phyloP scores from a whole-genome alignment of 37 sponge, comb jelly and placozoan species.

The Hormiphora californensis region DNA sequence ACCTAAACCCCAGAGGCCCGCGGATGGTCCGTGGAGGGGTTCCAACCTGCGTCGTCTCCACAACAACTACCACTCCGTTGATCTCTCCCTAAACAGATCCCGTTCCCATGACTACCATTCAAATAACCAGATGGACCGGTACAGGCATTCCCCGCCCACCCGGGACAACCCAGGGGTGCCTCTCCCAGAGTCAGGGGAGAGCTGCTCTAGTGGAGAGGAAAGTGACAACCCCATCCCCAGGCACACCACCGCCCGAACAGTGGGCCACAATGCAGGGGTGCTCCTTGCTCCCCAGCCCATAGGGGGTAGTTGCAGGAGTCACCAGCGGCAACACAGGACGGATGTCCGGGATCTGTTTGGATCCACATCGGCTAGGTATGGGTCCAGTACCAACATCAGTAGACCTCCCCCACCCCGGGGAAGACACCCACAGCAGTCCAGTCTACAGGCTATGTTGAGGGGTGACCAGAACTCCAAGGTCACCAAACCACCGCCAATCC shows the following conservation, averaged over 20 bases:
- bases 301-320: constrained; percentile 41
- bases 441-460: constrained; percentile 16
- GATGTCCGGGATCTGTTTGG: constrained; percentile 48
- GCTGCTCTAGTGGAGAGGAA: constrained; percentile 26
- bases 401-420: background rate
- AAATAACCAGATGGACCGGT: background rate
- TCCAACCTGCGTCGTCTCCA: constrained; percentile 7
- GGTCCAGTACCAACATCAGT: constrained; percentile 17
- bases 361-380: background rate
- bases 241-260: background rate
- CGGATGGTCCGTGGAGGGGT: background rate
- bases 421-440: constrained; percentile 37
- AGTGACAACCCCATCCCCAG: background rate
- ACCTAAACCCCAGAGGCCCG: constrained; percentile 49
- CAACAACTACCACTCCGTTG: constrained; percentile 32
- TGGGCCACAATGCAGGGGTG: background rate
- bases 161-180: constrained; percentile 21
- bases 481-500: background rate
- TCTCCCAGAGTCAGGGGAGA: constrained; percentile 29
- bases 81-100: constrained; percentile 13
- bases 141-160: constrained; percentile 48
- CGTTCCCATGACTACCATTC: constrained; percentile 30
- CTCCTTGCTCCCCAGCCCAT: background rate
- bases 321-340: constrained; percentile 2
- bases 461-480: constrained; percentile 40